Conservation (phyloP, 1,140 invertebrate genomes). For the Philopotamus ludificatus region DNA sequence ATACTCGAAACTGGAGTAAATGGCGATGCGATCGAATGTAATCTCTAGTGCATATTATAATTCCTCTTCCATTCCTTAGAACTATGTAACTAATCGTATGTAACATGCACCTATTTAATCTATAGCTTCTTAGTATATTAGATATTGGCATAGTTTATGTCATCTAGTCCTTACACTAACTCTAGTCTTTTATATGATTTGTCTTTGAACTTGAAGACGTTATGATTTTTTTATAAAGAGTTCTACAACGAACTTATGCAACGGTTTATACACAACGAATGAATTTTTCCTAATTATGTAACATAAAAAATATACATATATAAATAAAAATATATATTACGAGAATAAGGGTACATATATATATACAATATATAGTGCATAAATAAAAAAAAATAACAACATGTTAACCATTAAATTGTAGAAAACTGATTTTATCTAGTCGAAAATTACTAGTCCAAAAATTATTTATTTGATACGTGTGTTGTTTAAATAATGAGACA, state of each 20-base stretch:
- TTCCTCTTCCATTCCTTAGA: slow-evolving; percentile 3
- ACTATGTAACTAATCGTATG: slow-evolving; percentile 4
- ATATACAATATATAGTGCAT: too few species aligned
- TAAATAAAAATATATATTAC: too few species aligned
- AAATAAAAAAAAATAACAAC: too few species aligned
- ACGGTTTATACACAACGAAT: slow-evolving; percentile 41
- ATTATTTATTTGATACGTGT: too few species aligned
- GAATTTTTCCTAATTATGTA: slow-evolving; percentile 33
- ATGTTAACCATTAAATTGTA: slow-evolving; percentile 14
- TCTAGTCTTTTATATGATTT: slow-evolving; percentile 36
- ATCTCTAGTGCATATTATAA: background rate
- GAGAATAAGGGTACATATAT: slow-evolving; percentile 35
- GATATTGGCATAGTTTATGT: slow-evolving; percentile 13
- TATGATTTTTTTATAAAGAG: slow-evolving; percentile 37
- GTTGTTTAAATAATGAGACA: slow-evolving; percentile 10
- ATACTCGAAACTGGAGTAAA: background rate
- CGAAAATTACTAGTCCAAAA: slow-evolving; percentile 35
- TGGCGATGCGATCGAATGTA: background rate
- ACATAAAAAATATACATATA: too few species aligned
- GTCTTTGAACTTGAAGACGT: slow-evolving; percentile 38
- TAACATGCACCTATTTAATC: slow-evolving; percentile 20
- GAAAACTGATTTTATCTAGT: slow-evolving; percentile 35
- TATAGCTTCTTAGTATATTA: slow-evolving; percentile 22
- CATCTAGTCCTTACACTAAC: slow-evolving; percentile 25
- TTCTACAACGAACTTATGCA: slow-evolving; percentile 42